phyloP scores from a whole-genome alignment of 2,797 vertebrate species.

The Vultur gryphus region DNA sequence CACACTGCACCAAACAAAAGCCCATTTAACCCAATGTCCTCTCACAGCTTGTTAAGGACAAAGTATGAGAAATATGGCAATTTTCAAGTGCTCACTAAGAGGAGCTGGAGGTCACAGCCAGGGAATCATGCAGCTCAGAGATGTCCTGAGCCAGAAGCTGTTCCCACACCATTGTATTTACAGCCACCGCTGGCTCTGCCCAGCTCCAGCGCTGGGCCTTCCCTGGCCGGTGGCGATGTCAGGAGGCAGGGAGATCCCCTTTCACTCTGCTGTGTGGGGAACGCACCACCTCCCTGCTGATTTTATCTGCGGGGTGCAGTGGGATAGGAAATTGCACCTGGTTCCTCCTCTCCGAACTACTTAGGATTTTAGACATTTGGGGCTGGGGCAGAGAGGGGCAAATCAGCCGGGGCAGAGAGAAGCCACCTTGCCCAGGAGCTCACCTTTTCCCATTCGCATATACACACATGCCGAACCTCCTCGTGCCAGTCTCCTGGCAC shows the following conservation, averaged over 20 bases:
- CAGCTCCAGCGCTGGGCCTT: not conserved
- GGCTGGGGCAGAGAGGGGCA: not conserved
- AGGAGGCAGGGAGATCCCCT: not conserved
- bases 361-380: not conserved
- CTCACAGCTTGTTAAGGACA: not conserved
- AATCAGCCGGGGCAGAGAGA: not conserved
- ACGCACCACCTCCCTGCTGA: not conserved
- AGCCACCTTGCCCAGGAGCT: not conserved
- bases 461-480: constrained; percentile 90
- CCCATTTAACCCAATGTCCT: not conserved
- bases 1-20: not conserved
- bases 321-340: not conserved
- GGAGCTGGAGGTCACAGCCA: not conserved
- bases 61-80: not conserved
- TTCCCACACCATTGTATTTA: not conserved
- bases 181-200: not conserved
- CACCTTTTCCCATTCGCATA: constrained; percentile 89
- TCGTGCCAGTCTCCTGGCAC: constrained; percentile 90
- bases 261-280: not conserved
- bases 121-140: not conserved
- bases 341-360: not conserved
- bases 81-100: not conserved
- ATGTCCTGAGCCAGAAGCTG: not conserved
- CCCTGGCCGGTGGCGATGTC: not conserved
- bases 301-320: accelerated